These are phyloP conservation scores for Tauraco erythrolophus DNA, from an alignment of 2,113 vertebrate species.

Conservation along the genomic window DNA sequence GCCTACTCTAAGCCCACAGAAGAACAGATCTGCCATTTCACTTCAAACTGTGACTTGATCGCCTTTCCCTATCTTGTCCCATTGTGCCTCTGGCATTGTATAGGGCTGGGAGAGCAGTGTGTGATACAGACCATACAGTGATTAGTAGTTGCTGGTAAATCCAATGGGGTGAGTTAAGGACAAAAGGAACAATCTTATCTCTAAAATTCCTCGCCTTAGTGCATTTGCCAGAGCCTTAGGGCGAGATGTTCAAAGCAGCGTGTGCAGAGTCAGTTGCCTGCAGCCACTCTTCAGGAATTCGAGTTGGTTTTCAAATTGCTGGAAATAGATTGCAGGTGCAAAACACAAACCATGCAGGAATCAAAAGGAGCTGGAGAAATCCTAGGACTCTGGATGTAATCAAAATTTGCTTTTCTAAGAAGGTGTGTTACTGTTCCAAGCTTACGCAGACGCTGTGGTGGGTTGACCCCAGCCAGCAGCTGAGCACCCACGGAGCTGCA, in stretches of 20 bases:
- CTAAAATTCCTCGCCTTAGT: background rate
- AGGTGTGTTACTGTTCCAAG: background rate
- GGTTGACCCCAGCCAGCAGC: background rate
- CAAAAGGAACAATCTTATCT: conserved; percentile 14
- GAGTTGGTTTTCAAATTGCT: background rate
- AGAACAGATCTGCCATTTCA: background rate
- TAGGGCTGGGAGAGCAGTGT: background rate
- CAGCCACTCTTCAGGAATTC: background rate
- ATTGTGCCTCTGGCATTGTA: background rate
- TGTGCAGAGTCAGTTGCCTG: background rate
- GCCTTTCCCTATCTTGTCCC: background rate
- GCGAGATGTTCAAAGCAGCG: conserved; percentile 14
- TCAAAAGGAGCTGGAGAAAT: background rate
- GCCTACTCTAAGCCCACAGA: background rate
- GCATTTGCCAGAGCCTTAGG: background rate
- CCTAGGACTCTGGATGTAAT: background rate
- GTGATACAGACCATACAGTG: background rate
- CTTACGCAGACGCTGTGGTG: background rate
- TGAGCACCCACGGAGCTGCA: background rate
- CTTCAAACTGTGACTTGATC: background rate
- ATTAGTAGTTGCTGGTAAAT: conserved; percentile 5
- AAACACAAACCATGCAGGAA: background rate
- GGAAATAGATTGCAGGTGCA: background rate
- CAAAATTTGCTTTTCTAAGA: background rate
- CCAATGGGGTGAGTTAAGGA: conserved; percentile 8